Evolutionary conservation across 1,140 invertebrate genomes (phyloP).

Genomic region (Drosophila hydei): DNA sequence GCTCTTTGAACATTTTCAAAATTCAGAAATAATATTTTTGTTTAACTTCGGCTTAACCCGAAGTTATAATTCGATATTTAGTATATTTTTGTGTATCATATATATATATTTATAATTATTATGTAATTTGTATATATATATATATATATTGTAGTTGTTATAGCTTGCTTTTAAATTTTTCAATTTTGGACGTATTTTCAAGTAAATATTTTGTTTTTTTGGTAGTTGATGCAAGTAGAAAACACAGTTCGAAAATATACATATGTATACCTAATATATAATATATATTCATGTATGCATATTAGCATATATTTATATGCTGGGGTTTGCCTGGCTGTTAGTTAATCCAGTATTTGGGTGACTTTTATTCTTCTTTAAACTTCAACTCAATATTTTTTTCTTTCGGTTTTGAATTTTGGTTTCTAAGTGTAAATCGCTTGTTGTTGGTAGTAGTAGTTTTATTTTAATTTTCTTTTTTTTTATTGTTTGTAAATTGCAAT

Average conservation of each 20-base stretch:
- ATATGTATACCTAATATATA: conserved; percentile 73
- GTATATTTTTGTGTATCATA: conserved; percentile 42
- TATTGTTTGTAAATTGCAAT: conserved; percentile 76
- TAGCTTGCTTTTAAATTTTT: conserved; percentile 68
- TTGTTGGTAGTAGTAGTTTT: conserved; percentile 36
- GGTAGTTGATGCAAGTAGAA: conserved; percentile 74
- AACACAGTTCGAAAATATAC: conserved; percentile 81
- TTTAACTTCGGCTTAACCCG: conserved; percentile 28
- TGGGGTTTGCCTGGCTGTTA: conserved; percentile 64
- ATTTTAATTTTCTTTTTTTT: conserved; percentile 33
- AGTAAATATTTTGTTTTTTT: conserved; percentile 65
- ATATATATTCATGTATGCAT: conserved; percentile 66
- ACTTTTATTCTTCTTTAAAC: conserved; percentile 13
- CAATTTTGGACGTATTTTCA: conserved; percentile 78
- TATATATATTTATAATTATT: conserved; percentile 67
- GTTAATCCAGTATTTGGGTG: conserved; percentile 55
- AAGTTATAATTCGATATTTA: conserved; percentile 30
- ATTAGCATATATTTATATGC: conserved; percentile 45
- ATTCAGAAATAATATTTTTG: conserved; percentile 5
- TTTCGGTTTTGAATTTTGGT: conserved; percentile 37
- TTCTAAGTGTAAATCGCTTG: conserved; percentile 71
- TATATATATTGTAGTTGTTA: conserved; percentile 64
- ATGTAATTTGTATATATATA: conserved; percentile 58
- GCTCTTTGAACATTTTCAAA: conserved; percentile 20
- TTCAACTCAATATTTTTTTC: conserved; percentile 11